Base-by-base conservation (phyloP, 2,888 invertebrate genomes). In the Stenchaetothrips biformis region DNA sequence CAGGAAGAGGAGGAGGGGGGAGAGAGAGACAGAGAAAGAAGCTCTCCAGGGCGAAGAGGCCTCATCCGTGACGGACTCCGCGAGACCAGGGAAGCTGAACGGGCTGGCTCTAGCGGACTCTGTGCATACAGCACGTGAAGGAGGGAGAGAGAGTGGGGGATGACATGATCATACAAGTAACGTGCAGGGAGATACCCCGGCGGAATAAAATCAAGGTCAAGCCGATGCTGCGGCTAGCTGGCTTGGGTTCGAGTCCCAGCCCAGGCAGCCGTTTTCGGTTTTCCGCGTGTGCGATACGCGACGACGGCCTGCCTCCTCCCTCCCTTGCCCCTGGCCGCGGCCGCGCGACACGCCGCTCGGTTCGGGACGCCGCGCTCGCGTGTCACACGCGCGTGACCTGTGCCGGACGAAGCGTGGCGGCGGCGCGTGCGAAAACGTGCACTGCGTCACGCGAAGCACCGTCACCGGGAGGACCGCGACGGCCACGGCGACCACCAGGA, bases 61-160 rank as follows among this genome's bases (percentile, higher is more conserved):
- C 67, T 74, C 67, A 74, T 74, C 67, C 67, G 67, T 74, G 67
- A 74, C 67, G 67, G 67, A 21, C 21, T 2, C 81, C 81, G 18
- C 59, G 59, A 59, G 59, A 7, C 67, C 67, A 74, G 11, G 67
- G 25, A 74, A 74, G 67, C 67, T 21, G 67, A 74, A 25, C 67
- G 25, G 67, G 4, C 37, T 37, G 67, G 4, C 37, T 37, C 37
- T 59, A 59, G 59, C 59, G 59, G 59, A 59, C 59, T 59, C 59
- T 16, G 59, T 18, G 59, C 59, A 59, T 18, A 59, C 67, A 21
- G 67, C 53, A 53, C 53, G 67, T 21, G 21, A 9, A 21, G 21
- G 67, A 67, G 67, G 59, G 59, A 16, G 37, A 37, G 37, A 37
- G 37, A 4, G 37, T n/a, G 53, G 53, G 53, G 53, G 16, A 13